Percentiles rank a stretch among this genome's conserved stretches.
These are phyloP conservation scores for Scyliorhinus canicula DNA, from an alignment of 2,797 vertebrate species.

Conservation along the genomic window DNA sequence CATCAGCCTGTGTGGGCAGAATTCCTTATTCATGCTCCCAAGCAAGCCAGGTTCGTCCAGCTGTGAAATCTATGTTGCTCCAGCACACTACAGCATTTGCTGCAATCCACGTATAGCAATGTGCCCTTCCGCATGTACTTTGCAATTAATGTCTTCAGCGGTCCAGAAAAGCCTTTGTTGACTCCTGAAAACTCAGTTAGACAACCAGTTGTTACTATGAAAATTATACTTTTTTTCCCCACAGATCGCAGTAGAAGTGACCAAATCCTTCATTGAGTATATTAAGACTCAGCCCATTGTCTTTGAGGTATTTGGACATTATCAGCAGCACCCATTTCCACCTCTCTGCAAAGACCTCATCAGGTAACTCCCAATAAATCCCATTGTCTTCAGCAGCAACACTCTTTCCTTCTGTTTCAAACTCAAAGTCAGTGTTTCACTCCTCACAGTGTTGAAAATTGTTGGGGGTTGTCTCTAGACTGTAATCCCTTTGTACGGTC, in stretches of 20 bases:
- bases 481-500: neutral
- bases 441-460: neutral
- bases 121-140: neutral
- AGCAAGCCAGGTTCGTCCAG: neutral
- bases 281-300: constrained; percentile 93
- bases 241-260: constrained; percentile 94
- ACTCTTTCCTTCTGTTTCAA: neutral
- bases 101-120: neutral
- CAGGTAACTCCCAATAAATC: constrained; percentile 60
- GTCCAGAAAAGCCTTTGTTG: neutral
- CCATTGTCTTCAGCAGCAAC: neutral
- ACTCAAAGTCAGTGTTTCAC: neutral
- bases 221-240: constrained; percentile 37
- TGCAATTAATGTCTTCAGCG: neutral
- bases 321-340: constrained; percentile 89
- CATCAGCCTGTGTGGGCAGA: neutral
- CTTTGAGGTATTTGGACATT: constrained; percentile 95
- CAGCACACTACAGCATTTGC: neutral
- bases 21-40: neutral
- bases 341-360: constrained; percentile 87
- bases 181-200: neutral
- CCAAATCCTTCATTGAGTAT: constrained; percentile 90
- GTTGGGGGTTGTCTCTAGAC: neutral
- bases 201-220: neutral
- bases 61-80: neutral